Conservation (phyloP, 2,797 vertebrate species). For the Sus cebifrons region DNA sequence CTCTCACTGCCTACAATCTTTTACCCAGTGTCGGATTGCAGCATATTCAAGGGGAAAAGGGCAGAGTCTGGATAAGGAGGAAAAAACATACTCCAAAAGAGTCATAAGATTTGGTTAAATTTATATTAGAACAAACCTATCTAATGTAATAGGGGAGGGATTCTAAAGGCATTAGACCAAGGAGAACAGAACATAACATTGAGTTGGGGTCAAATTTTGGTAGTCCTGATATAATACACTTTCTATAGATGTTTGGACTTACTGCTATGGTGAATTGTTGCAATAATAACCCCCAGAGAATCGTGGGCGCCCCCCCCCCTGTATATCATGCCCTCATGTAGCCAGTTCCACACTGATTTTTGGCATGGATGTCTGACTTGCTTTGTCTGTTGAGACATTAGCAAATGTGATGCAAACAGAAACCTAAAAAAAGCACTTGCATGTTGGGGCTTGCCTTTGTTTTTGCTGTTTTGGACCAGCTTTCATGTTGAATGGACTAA, state of each 20-base stretch:
- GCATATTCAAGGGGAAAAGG: not conserved
- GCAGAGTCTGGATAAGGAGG: not conserved
- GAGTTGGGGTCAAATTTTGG: not conserved
- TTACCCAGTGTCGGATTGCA: constrained; percentile 6
- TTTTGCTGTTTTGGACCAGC: not conserved
- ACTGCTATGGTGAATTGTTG: not conserved
- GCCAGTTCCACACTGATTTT: not conserved
- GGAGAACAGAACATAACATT: not conserved
- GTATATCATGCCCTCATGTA: not conserved
- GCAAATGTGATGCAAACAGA: constrained; percentile 5
- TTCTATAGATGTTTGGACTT: constrained; percentile 22
- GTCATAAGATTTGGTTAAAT: constrained; percentile 27
- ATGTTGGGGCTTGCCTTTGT: not conserved
- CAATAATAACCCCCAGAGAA: not conserved
- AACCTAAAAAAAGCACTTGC: not conserved
- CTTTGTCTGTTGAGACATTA: not conserved
- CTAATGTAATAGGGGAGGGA: not conserved
- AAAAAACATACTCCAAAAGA: not conserved
- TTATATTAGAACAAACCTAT: constrained; percentile 9
- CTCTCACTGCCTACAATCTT: not conserved
- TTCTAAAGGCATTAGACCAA: constrained; percentile 21
- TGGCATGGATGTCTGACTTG: not conserved
- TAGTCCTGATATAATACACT: not conserved
- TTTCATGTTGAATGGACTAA: not conserved
- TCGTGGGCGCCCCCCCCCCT: not conserved